Base-by-base conservation (phyloP, 2,888 invertebrate species). In the Spodoptera picta region DNA sequence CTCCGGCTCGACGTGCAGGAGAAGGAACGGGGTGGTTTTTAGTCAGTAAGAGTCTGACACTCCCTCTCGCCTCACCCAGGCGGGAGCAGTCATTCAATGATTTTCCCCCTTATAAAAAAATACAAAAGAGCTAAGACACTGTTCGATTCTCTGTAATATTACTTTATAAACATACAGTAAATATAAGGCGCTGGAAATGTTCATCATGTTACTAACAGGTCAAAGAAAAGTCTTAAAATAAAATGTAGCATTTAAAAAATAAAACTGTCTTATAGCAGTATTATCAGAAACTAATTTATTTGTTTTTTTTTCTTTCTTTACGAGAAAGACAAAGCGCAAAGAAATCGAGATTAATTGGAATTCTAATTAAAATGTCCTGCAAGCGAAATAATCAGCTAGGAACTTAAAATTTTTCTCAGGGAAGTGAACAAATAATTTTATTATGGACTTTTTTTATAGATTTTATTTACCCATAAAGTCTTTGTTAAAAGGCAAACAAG, bases 331-430 rank as follows among this genome's bases (percentile, higher is more conserved):
- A 61, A 42, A 55, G 65, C 60, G 65, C 79, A 79, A 80, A 81
- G 73, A 76, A 70, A 69, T 69, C 67, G 52, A 60, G 69, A 75
- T 72, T 77, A 73, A 80, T 79, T 79, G 73, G 74, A 80, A 74
- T 80, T 80, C 73, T 78, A 83, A 81, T 83, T 83, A 81, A 79
- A 75, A 75, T 53, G 75, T 75, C 69, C 70, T 72, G 76, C 69
- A 61, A 73, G 23, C 57, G 44, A 58, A 50, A 24, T 50, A 44
- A 62, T 68, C 27, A 11, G 42, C 4, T 23, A 45, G 58, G 31
- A 55, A 53, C 19, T 48, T 23, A n/a, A 0, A 47, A 36, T 45
- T 69, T 51, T 51, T 6, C 14, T 11, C 10, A 52, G 48, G 41
- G 23, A 51, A 68, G 42, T 47, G 31, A 41, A 47, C 54, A 51